Base-by-base conservation (phyloP, 2,113 vertebrate species). In the Halichoeres trimaculatus region DNA sequence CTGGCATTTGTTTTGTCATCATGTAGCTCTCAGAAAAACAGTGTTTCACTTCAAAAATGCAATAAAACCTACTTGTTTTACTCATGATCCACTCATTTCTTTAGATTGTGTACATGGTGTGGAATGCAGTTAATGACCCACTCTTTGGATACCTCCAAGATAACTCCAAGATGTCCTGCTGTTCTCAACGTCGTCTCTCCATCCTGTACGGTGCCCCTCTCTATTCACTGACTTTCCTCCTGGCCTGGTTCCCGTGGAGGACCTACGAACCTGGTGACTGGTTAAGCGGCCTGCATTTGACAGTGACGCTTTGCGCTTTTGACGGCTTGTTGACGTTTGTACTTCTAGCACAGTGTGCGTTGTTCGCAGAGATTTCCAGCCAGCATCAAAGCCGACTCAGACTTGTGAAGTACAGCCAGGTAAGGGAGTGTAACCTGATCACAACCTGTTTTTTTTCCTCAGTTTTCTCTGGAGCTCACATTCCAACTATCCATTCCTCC, bases 221-320 rank as follows among this genome's bases (percentile, higher is more conserved):
- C 6, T 97, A 95, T 14, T 91, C 92, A 0, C 48, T 96, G 62
- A 92, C 95, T 20, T 99, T 97, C 64, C 92, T 99, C 74, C 85
- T 98, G 19, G 95, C 96, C 5, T 98, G 97, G 96, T 98, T 98
- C 80, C 97, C 97, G 0, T 98, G 97, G 98, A 90, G 91, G 73
- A 20, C 38, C 20, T 97, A 96, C 0, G 8, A 69, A 12, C 90
- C 94, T 4, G 94, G 91, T 0, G 97, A 97, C 87, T 96, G 96
- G 95, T 61, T 98, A 5, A 94, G 94, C 1, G 95, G 96, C 1
- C 45, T 96, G 1, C 97, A 98, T 72, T 90, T 98, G 45, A n/a
- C 86, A 0, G 86, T 96, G 0, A 91, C 96, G 0, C 82, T 97
- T 0, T 96, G 95, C 3, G 93, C 95, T 22, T 98, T 96, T 2